These are phyloP conservation scores for Drosophila kanapiae DNA, from an alignment of 1,140 invertebrate species.

Conservation along the genomic window DNA sequence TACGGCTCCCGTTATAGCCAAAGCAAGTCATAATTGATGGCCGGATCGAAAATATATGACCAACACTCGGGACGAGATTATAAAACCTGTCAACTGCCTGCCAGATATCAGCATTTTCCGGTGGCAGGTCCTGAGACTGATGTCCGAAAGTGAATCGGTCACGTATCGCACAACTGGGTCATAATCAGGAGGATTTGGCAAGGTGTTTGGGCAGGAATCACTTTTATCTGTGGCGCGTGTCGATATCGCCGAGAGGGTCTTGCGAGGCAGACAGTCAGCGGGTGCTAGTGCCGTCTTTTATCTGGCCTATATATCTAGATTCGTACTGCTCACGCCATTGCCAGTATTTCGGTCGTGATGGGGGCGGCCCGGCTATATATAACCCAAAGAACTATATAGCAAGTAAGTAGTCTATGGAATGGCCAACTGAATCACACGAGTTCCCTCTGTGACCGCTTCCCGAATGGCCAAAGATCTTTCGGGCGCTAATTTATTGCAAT, in stretches of 20 bases:
- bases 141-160: slow-evolving; percentile 23
- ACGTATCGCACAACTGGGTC: slow-evolving; percentile 19
- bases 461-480: slow-evolving; percentile 9
- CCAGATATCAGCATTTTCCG: not conserved
- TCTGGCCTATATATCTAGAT: slow-evolving; percentile 46
- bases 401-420: slow-evolving; percentile 18
- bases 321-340: slow-evolving; percentile 32
- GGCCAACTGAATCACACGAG: slow-evolving; percentile 30
- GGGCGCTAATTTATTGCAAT: slow-evolving; percentile 32
- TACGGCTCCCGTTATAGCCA: slow-evolving; percentile 26
- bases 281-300: slow-evolving; percentile 14
- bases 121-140: slow-evolving; percentile 17
- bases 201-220: slow-evolving; percentile 4
- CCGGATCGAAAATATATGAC: slow-evolving; percentile 24
- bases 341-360: slow-evolving; percentile 27
- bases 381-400: not conserved
- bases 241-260: slow-evolving; percentile 18
- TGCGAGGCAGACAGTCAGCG: slow-evolving; percentile 13
- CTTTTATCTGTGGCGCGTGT: slow-evolving; percentile 34
- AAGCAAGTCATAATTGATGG: slow-evolving; percentile 29
- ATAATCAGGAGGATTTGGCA: not conserved
- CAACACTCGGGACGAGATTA: slow-evolving; percentile 12
- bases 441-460: not conserved
- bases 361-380: slow-evolving; percentile 27
- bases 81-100: slow-evolving; percentile 18